phyloP scores from a whole-genome alignment of 2,113 vertebrate species.

The Myotis lucifugus region DNA sequence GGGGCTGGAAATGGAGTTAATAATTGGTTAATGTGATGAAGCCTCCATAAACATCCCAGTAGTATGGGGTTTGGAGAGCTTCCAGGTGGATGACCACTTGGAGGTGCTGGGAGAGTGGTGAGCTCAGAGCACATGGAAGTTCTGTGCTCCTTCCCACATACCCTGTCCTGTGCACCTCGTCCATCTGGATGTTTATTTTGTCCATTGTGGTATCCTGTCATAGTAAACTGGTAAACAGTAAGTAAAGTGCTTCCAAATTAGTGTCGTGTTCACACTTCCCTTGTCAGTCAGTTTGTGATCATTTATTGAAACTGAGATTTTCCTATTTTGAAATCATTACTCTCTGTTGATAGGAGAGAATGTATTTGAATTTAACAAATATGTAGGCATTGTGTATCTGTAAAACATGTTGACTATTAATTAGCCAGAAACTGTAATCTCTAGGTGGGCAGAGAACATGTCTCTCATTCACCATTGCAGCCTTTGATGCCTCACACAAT shows the following conservation, averaged over 20 bases:
- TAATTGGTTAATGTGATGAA: background rate
- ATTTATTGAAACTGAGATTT: slow-evolving; percentile 24
- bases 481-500: background rate
- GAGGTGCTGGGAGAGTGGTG: background rate
- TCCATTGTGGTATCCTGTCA: background rate
- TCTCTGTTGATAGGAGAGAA: background rate
- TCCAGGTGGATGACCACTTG: background rate
- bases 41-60: background rate
- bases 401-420: background rate
- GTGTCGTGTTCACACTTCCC: background rate
- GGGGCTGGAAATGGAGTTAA: background rate
- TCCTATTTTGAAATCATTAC: background rate
- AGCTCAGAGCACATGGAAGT: no score
- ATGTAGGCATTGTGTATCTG: background rate
- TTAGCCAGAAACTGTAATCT: background rate
- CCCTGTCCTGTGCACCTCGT: background rate
- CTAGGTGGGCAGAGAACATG: background rate
- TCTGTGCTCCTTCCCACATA: background rate
- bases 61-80: background rate
- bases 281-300: background rate
- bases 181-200: background rate
- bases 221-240: background rate
- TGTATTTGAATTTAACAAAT: slow-evolving; percentile 25
- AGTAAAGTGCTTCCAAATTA: background rate
- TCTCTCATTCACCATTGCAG: background rate